phyloP scores from a whole-genome alignment of 2,113 vertebrate genomes.

The Crotalus tigris region DNA sequence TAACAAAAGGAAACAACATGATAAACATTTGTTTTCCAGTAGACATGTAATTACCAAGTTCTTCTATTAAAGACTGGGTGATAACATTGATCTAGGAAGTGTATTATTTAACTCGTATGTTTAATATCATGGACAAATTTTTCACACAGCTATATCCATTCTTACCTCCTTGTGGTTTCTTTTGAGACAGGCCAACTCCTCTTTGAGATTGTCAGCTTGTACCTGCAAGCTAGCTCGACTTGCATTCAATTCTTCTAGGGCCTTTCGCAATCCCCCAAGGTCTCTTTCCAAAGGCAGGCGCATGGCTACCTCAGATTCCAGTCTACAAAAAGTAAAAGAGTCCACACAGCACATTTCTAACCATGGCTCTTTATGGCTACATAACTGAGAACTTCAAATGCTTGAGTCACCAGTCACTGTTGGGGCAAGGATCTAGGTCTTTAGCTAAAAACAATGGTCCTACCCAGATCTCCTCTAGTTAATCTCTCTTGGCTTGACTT shows the following conservation, averaged over 20 bases:
- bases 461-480: not conserved
- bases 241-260: constrained; percentile 73
- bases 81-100: not conserved
- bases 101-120: not conserved
- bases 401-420: not conserved
- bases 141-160: too few species aligned
- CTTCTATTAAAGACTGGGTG: not conserved
- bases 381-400: not conserved
- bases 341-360: not conserved
- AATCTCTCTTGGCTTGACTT: not conserved
- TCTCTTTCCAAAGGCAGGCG: constrained; percentile 73
- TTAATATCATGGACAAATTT: not conserved
- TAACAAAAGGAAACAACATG: not conserved
- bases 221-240: constrained; percentile 74
- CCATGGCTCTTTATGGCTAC: not conserved
- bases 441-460: not conserved
- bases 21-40: not conserved
- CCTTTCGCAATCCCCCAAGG: constrained; percentile 64
- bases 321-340: constrained; percentile 62
- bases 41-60: not conserved
- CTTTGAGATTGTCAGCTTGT: constrained; percentile 79
- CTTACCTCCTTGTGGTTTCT: constrained; percentile 86
- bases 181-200: constrained; percentile 82
- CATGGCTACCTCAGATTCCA: constrained; percentile 78
- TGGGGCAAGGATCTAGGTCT: not conserved